Evolutionary conservation across 2,797 vertebrate species (phyloP).

Genomic region (Danio albolineatus): DNA sequence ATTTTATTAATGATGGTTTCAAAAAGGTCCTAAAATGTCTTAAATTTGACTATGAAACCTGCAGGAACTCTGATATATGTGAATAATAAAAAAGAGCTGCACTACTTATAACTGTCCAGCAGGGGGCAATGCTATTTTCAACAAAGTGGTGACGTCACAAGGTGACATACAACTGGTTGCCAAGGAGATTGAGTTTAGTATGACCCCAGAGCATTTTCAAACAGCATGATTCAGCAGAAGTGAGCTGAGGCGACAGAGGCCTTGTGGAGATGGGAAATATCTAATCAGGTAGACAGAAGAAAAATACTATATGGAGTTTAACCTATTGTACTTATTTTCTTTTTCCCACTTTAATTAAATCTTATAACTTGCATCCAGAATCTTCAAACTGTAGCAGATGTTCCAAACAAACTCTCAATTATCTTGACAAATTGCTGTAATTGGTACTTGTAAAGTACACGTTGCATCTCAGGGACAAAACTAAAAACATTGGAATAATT

Average conservation of each 20-base stretch:
- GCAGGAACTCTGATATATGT: too few relatives aligned
- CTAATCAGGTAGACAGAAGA: conserved; percentile 5
- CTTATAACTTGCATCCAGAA: background rate
- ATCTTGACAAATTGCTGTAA: background rate
- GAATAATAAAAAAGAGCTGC: background rate
- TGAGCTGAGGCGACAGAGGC: conserved; percentile 1
- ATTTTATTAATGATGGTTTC: too few relatives aligned
- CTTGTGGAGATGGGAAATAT: conserved; percentile 16
- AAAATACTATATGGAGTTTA: conserved; percentile 10
- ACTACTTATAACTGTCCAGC: conserved; percentile 50
- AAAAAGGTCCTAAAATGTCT: too few relatives aligned
- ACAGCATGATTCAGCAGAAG: conserved; percentile 76
- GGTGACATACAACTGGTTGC: conserved; percentile 74
- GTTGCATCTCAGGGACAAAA: background rate
- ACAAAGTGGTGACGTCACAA: conserved; percentile 61
- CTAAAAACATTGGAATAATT: background rate
- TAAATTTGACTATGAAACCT: too few relatives aligned
- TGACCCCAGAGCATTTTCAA: conserved; percentile 64
- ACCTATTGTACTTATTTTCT: background rate
- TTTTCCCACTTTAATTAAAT: background rate
- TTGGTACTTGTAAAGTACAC: conserved; percentile 5
- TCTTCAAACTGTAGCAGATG: background rate
- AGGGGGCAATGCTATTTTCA: conserved; percentile 49
- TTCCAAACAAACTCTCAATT: conserved; percentile 2
- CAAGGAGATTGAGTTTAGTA: conserved; percentile 70